Evolutionary conservation across 2,113 vertebrate genomes (phyloP), one percentile per base, ranked within the genome.

Genomic region (Drymodes brunneopygia): DNA sequence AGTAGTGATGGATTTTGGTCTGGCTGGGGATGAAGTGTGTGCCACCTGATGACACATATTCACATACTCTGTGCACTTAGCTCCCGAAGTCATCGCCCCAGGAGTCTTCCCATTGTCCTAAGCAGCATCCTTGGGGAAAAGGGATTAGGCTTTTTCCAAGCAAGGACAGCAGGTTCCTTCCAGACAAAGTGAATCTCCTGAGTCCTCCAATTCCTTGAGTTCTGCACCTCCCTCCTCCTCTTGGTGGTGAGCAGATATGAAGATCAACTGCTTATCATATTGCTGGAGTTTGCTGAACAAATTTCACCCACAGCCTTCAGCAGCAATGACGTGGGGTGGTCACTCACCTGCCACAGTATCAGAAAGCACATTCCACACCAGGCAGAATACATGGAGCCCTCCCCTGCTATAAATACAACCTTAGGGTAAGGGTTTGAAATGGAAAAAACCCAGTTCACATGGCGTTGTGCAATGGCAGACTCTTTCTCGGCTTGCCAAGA

Each of bases 261-360:
- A 56, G 22, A 35, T 24, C 28, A 47, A 25, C 22, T 15, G 4
- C 35, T 80, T 25, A 61, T 14, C 45, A 5, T 14, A 8, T 47
- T 73, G 44, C 38, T 92, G 56, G 42, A 89, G 27, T 18, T 91
- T 36, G 16, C 29, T 70, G 40, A 78, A 69, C 5, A 23, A 8
- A 10, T 75, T 91, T 91, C 40, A 57, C 16, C 31, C 25, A 36
- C 27, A 67, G 6, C 36, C 22, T 64, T 70, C 57, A 54, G 27
- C 14, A 65, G 10, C 10, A 58, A 25, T 45, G 19, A 17, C 0
- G 1, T 60, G n/a, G 54, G 29, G 47, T 7, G 11, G 47, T 27
- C 27, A 19, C 18, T 88, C 29, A 66, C 8, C 12, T 70, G 54
- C 27, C 42, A 29, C 45, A 44, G n/a, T 38, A 35, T 25, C 58